phyloP scores from a whole-genome alignment of 2,888 invertebrate species.

The Acrobasis suavella region DNA sequence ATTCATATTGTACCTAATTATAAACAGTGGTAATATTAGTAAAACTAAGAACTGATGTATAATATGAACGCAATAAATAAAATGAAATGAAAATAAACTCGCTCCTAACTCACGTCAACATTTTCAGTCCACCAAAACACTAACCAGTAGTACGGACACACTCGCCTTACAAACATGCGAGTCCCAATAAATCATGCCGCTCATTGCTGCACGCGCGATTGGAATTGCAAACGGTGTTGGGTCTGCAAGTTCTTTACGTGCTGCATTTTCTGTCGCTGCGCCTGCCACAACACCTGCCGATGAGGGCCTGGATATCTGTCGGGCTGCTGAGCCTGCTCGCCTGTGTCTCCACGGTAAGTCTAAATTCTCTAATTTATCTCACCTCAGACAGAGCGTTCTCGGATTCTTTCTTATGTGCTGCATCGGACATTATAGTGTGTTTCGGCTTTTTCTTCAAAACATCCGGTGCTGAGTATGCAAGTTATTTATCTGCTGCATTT shows the following conservation, averaged over 20 bases:
- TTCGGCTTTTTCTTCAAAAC: background rate
- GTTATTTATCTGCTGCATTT: constrained; percentile 52
- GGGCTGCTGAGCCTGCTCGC: constrained; percentile 39
- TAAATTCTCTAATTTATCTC: background rate
- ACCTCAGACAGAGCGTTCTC: too few species aligned
- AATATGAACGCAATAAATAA: too few species aligned
- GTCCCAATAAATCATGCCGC: constrained; percentile 46
- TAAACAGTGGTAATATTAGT: too few species aligned
- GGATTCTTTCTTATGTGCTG: too few species aligned
- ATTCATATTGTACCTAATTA: too few species aligned
- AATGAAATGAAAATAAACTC: too few species aligned
- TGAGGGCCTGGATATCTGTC: constrained; percentile 28
- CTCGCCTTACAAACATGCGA: constrained; percentile 41
- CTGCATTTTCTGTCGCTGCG: constrained; percentile 51
- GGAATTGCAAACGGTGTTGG: constrained; percentile 44
- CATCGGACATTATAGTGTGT: too few species aligned
- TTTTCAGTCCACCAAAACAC: background rate
- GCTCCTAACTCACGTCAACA: background rate
- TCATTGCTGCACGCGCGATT: constrained; percentile 51
- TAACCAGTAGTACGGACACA: constrained; percentile 31
- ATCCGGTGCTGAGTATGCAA: constrained; percentile 45
- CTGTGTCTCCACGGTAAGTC: constrained; percentile 25
- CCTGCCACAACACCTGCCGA: constrained; percentile 32
- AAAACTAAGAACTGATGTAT: too few species aligned
- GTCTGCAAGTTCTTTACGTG: constrained; percentile 50